These are phyloP conservation scores for Stegostoma tigrinum DNA, from an alignment of 2,113 vertebrate genomes.

Conservation along the genomic window DNA sequence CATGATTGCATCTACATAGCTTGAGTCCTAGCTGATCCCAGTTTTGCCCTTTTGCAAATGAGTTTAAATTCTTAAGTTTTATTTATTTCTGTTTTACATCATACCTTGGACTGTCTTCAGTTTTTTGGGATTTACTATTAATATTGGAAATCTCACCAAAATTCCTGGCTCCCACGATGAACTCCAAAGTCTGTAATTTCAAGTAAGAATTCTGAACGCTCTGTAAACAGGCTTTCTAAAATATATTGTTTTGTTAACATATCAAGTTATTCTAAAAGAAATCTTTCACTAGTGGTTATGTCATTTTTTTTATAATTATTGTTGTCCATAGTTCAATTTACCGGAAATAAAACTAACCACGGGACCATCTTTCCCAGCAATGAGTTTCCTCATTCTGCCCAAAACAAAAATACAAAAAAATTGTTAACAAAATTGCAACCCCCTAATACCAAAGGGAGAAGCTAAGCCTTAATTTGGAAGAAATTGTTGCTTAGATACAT, in stretches of 20 bases:
- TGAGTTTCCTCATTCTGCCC: not conserved
- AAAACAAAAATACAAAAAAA: not conserved
- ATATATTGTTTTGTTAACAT: not conserved
- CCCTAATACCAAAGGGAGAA: too few relatives aligned
- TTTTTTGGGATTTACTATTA: not conserved
- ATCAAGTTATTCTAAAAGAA: not conserved
- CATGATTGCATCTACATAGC: not conserved
- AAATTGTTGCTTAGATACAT: too few relatives aligned
- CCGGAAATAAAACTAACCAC: not conserved
- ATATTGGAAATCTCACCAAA: not conserved
- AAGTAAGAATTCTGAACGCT: not conserved
- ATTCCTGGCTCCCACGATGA: not conserved
- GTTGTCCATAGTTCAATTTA: not conserved
- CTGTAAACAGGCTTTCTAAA: not conserved
- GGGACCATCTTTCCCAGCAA: not conserved
- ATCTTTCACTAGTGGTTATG: not conserved
- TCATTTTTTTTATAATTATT: not conserved
- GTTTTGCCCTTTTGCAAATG: not conserved
- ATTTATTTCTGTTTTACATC: not conserved
- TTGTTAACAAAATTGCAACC: too few relatives aligned
- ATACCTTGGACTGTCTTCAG: not conserved
- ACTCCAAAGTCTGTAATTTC: not conserved
- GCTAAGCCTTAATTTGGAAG: too few relatives aligned
- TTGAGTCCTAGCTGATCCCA: not conserved
- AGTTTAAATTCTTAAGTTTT: not conserved